Conservation (phyloP, 1,140 invertebrate genomes). For the Drosophila nebulosa region DNA sequence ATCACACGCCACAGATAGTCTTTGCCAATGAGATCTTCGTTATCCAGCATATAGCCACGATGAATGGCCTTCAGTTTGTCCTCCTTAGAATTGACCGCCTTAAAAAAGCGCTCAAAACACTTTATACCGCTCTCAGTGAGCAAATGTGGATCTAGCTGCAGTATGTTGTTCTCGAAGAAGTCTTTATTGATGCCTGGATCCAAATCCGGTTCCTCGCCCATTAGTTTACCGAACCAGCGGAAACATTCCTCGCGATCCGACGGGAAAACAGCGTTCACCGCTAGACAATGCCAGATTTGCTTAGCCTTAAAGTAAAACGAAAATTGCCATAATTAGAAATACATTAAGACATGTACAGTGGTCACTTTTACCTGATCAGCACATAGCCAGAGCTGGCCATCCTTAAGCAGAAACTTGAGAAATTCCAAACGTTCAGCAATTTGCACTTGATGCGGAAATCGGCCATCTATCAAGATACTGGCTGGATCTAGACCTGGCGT, state of each 20-base stretch:
- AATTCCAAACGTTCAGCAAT: slow-evolving; percentile 97
- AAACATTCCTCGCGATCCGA: slow-evolving; percentile 98
- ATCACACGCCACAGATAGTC: slow-evolving; percentile 98
- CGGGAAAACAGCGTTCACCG: slow-evolving; percentile 94
- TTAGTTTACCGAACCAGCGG: slow-evolving; percentile 99
- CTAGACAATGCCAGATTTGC: slow-evolving; percentile 98
- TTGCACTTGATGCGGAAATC: slow-evolving; percentile 95
- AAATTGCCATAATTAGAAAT: neutral
- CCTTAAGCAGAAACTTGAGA: slow-evolving; percentile 94
- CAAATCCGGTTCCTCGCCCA: slow-evolving; percentile 98
- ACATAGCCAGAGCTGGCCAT: slow-evolving; percentile 97
- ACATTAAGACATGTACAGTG: neutral
- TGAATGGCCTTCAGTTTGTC: slow-evolving; percentile 94
- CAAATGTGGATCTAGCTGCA: slow-evolving; percentile 94
- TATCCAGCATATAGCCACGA: slow-evolving; percentile 90
- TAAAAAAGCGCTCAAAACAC: slow-evolving; percentile 94
- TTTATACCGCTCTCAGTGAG: slow-evolving; percentile 98
- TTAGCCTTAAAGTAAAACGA: slow-evolving; percentile 84
- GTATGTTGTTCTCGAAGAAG: slow-evolving; percentile 97
- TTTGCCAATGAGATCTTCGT: slow-evolving; percentile 95
- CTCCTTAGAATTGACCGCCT: slow-evolving; percentile 97
- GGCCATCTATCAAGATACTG: slow-evolving; percentile 91
- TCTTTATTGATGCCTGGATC: slow-evolving; percentile 98
- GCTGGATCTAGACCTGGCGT: slow-evolving; percentile 90
- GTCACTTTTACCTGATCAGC: slow-evolving; percentile 87